Percentiles rank a stretch among this genome's conserved stretches.
These are phyloP conservation scores for Halcyon badia DNA, from an alignment of 2,797 vertebrate genomes.

Conservation along the genomic window DNA sequence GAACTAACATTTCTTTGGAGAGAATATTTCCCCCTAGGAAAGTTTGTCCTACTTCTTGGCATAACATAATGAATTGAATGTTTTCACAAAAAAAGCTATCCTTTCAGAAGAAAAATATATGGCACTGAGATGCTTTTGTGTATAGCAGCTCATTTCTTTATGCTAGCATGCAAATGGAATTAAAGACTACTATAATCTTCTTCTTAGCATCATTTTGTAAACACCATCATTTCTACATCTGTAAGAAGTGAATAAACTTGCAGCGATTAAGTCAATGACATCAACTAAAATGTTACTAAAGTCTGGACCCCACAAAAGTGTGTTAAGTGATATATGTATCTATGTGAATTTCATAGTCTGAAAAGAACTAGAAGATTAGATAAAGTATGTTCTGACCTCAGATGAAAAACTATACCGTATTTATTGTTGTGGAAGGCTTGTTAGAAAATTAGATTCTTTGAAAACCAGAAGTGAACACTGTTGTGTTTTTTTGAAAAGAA, in stretches of 20 bases:
- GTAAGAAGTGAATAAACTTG: background rate
- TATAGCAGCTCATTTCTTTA: background rate
- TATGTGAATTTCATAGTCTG: background rate
- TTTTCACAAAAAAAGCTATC: background rate
- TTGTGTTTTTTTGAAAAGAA: background rate
- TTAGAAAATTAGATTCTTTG: background rate
- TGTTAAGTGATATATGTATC: background rate
- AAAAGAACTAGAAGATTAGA: background rate
- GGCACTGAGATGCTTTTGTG: background rate
- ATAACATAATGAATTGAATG: background rate
- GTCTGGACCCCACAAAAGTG: background rate
- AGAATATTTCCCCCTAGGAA: background rate
- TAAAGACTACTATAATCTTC: background rate
- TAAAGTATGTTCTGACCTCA: background rate
- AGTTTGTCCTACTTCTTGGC: background rate
- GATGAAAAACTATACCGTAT: background rate
- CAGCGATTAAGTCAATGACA: background rate
- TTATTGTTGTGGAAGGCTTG: background rate
- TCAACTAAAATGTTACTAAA: background rate
- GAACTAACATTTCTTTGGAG: background rate
- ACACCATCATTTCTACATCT: background rate
- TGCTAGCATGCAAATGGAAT: background rate
- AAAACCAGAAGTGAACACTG: background rate
- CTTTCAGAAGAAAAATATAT: background rate
- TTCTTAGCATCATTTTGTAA: background rate